These are phyloP conservation scores for Knipowitschia caucasica DNA, from an alignment of 2,797 vertebrate genomes.

Conservation along the genomic window DNA sequence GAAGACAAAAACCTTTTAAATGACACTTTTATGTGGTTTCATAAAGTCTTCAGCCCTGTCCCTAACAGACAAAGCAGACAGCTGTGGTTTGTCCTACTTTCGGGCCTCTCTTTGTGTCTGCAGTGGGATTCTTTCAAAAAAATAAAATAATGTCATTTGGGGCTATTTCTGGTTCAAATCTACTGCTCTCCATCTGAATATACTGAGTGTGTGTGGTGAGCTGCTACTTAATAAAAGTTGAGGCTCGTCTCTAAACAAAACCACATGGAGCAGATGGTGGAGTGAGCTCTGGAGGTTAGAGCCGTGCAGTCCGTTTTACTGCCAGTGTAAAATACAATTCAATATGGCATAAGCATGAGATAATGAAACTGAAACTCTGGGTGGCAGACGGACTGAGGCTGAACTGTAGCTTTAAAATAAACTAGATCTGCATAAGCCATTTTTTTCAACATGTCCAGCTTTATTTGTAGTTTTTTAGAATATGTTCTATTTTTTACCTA, in stretches of 20 bases:
- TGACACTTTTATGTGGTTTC: conserved; percentile 25
- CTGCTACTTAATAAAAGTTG: conserved; percentile 41
- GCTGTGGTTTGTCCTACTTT: conserved; percentile 8
- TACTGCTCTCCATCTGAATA: conserved; percentile 15
- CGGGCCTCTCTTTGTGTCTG: conserved; percentile 5
- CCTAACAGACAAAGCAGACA: conserved; percentile 50
- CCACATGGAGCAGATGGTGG: conserved; percentile 60
- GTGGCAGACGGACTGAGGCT: not conserved
- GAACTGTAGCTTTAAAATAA: not conserved
- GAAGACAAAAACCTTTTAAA: conserved; percentile 17
- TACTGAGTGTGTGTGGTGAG: conserved; percentile 20
- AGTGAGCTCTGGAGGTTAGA: conserved; percentile 21
- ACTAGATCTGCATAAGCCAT: too few relatives aligned
- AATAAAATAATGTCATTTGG: conserved; percentile 37
- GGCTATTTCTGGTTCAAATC: conserved; percentile 35
- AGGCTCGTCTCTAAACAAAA: conserved; percentile 52
- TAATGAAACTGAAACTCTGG: not conserved
- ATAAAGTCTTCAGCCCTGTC: conserved; percentile 26
- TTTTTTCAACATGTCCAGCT: too few relatives aligned
- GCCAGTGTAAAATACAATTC: not conserved
- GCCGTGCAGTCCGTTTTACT: conserved; percentile 10
- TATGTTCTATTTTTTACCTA: too few relatives aligned
- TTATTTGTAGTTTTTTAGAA: too few relatives aligned
- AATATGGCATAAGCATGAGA: not conserved
- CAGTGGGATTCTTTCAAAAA: conserved; percentile 39